Evolutionary conservation across 2,888 invertebrate species (phyloP), one percentile per base, ranked within the genome.

Genomic region (Leptopterna dolabrata): DNA sequence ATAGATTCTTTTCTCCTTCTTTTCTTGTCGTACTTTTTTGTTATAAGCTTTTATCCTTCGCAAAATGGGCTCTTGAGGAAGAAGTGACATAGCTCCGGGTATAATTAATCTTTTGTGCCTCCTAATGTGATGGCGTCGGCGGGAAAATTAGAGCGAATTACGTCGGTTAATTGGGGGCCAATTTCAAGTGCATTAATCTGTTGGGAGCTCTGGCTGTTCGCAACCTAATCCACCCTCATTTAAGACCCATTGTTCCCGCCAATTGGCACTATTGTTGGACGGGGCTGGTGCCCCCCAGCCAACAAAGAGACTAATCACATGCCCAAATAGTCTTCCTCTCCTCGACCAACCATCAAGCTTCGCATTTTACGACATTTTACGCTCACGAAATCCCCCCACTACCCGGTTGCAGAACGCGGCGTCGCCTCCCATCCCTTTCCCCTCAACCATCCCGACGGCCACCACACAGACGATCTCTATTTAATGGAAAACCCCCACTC

Each of bases 121-220:
- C 36, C 71, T 71, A 87, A 87, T 82, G 87, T 70, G 86, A 76
- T 78, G 78, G 78, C 71, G 87, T 87, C 76, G 84, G 43, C 87
- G 87, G 76, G 80, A 76, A 82, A 87, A 83, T 81, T 86, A 85
- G 89, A 90, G 90, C 93, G 93, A 93, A 93, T 93, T 92, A 92
- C 92, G 92, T 41, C 63, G 92, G 92, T 92, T 93, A 93, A 93
- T 93, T 93, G 93, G 92, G 91, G 92, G 92, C 93, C 93, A 93
- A 93, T 93, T 93, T 91, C 90, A 90, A 90, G 90, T 90, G 91
- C 91, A 91, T 89, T 89, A 91, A 91, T 92, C 91, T 91, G 88
- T 88, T 86, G 86, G 88, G 87, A 81, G 88, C 88, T 76, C 73
- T 43, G 73, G 47, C 80, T 51, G 71, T 86, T 47, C 80, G 78